These are phyloP conservation scores for Phylloscopus collybita DNA, from an alignment of 2,797 vertebrate species.

Conservation along the genomic window DNA sequence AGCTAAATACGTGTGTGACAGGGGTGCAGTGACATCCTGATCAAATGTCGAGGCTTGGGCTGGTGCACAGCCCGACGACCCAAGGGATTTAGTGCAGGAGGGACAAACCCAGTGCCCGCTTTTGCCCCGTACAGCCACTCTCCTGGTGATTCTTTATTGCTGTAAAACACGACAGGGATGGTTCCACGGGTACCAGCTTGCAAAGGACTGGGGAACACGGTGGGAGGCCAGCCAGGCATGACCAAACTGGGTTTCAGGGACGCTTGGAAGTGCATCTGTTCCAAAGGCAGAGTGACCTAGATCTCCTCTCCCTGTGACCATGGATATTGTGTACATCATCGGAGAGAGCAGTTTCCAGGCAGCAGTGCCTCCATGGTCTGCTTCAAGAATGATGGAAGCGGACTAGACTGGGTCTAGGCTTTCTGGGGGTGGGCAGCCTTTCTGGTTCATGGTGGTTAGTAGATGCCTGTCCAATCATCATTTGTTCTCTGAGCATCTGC, in stretches of 20 bases:
- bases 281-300: neutral
- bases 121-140: constrained; percentile 21
- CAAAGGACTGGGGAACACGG: neutral
- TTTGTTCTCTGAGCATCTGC: neutral
- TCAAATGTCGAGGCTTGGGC: neutral
- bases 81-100: constrained; percentile 56
- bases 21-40: constrained; percentile 64
- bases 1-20: constrained; percentile 46
- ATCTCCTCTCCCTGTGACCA: neutral
- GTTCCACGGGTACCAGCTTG: constrained; percentile 60
- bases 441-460: neutral
- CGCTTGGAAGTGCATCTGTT: neutral
- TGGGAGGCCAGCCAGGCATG: neutral
- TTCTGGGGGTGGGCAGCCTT: neutral
- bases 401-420: neutral
- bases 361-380: neutral
- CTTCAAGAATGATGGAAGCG: neutral
- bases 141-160: constrained; percentile 64
- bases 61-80: neutral
- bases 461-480: neutral
- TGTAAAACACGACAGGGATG: constrained; percentile 58
- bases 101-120: constrained; percentile 25
- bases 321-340: neutral
- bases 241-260: neutral
- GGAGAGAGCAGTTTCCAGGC: neutral